A percentile compares a stretch with the other conserved stretches of the same genome.
Evolutionary conservation across 2,113 vertebrate genomes (phyloP).

Genomic region (Gila orcuttii): DNA sequence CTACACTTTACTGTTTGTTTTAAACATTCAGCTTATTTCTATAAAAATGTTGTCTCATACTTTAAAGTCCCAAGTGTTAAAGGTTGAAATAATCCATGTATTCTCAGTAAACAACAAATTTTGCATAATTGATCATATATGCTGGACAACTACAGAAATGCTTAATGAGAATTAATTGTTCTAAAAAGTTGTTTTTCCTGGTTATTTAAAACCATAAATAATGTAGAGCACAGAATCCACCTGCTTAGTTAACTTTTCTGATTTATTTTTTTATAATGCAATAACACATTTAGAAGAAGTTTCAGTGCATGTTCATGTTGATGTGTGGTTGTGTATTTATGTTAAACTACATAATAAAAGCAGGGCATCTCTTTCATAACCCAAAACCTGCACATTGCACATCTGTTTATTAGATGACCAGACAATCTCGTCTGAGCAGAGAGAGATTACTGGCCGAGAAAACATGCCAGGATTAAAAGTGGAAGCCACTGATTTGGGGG

Average conservation of each 20-base stretch:
- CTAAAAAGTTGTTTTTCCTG: background rate
- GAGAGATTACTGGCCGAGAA: background rate
- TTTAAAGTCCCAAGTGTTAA: background rate
- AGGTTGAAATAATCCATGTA: background rate
- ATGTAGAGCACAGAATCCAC: background rate
- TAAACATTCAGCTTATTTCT: background rate
- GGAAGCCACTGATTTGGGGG: constrained; percentile 9
- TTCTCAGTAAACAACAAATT: background rate
- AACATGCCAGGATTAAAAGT: background rate
- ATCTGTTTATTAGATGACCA: constrained; percentile 24
- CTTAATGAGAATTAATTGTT: background rate
- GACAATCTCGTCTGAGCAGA: constrained; percentile 6
- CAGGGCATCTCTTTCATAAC: constrained; percentile 34
- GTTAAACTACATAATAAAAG: background rate
- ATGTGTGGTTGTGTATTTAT: background rate
- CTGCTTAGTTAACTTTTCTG: background rate
- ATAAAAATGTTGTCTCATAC: background rate
- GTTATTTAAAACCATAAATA: background rate
- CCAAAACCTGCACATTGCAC: constrained; percentile 5
- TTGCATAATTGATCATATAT: background rate
- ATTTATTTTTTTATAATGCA: background rate
- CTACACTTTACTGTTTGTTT: background rate
- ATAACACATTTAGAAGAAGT: background rate
- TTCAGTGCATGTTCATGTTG: background rate
- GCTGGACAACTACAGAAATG: no score